A percentile compares a stretch with the other conserved stretches of the same genome.
Conservation (phyloP, 2,888 invertebrate species). For the Agriopis marginaria region DNA sequence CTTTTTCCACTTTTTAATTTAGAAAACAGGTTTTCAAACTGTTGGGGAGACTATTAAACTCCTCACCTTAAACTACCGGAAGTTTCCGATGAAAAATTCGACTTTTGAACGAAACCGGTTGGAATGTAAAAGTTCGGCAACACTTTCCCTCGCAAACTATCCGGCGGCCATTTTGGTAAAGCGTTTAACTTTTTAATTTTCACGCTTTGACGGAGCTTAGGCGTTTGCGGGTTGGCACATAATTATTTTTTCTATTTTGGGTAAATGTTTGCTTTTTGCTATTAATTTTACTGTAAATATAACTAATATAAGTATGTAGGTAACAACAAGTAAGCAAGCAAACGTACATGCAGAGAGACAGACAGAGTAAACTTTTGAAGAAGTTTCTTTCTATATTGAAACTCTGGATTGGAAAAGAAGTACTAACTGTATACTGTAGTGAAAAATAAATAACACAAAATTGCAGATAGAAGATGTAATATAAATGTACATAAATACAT, state of each 20-base stretch:
- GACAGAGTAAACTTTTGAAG: not conserved
- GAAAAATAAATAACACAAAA: no score
- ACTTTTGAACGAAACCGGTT: constrained; percentile 65
- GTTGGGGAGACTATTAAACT: constrained; percentile 66
- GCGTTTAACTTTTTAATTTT: constrained; percentile 75
- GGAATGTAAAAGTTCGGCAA: constrained; percentile 78
- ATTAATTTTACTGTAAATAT: not conserved
- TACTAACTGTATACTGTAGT: no score
- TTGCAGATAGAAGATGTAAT: no score
- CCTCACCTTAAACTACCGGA: constrained; percentile 57
- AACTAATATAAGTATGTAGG: no score
- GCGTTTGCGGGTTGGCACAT: constrained; percentile 43
- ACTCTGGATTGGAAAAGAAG: no score
- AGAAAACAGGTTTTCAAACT: constrained; percentile 49
- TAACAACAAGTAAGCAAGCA: no score
- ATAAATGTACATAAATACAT: no score
- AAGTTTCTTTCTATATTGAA: no score
- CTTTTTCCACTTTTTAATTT: constrained; percentile 49
- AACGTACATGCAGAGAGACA: no score
- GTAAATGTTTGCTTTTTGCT: not conserved
- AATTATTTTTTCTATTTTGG: constrained; percentile 21
- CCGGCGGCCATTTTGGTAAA: constrained; percentile 75
- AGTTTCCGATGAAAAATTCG: constrained; percentile 75
- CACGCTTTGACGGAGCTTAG: constrained; percentile 46
- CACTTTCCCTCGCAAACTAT: constrained; percentile 80